Conservation (phyloP, 2,113 vertebrate genomes). For the Festucalex cinctus region DNA sequence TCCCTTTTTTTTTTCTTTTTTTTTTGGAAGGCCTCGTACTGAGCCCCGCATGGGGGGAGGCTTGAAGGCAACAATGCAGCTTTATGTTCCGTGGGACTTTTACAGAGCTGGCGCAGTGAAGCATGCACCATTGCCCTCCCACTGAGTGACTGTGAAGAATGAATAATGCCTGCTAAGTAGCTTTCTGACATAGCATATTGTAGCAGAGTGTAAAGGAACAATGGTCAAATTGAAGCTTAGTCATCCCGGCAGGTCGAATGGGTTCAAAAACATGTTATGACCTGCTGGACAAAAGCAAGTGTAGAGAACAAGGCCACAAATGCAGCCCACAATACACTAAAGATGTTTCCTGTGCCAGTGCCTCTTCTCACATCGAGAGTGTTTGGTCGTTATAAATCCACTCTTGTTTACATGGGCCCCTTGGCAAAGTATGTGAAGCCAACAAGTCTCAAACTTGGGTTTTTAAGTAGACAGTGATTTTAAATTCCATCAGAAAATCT, state of each 20-base stretch:
- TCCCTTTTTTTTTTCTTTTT: slow-evolving; percentile 26
- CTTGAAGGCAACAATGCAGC: slow-evolving; percentile 40
- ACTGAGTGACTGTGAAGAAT: slow-evolving; percentile 7
- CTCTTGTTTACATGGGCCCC: no score
- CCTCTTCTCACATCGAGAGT: not conserved
- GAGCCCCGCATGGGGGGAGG: slow-evolving; percentile 5
- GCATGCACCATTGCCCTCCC: slow-evolving; percentile 13
- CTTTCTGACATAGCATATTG: slow-evolving; percentile 15
- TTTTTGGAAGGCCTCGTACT: not conserved
- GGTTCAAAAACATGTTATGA: slow-evolving; percentile 4
- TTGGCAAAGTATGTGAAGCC: no score
- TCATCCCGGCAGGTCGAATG: slow-evolving; percentile 5
- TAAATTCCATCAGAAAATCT: no score
- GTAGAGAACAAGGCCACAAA: not conserved
- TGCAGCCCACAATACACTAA: not conserved
- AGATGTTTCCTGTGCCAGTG: slow-evolving; percentile 28
- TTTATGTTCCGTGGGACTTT: slow-evolving; percentile 41
- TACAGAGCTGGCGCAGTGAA: slow-evolving; percentile 34
- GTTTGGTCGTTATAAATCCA: not conserved
- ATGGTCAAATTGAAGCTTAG: slow-evolving; percentile 1
- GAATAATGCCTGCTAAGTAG: slow-evolving; percentile 21
- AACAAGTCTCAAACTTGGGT: no score
- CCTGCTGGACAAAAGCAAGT: slow-evolving; percentile 9
- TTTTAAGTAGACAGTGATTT: no score
- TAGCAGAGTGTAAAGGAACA: slow-evolving; percentile 1